Evolutionary conservation across 2,888 invertebrate genomes (phyloP).

Genomic region (Nyleta sp.): DNA sequence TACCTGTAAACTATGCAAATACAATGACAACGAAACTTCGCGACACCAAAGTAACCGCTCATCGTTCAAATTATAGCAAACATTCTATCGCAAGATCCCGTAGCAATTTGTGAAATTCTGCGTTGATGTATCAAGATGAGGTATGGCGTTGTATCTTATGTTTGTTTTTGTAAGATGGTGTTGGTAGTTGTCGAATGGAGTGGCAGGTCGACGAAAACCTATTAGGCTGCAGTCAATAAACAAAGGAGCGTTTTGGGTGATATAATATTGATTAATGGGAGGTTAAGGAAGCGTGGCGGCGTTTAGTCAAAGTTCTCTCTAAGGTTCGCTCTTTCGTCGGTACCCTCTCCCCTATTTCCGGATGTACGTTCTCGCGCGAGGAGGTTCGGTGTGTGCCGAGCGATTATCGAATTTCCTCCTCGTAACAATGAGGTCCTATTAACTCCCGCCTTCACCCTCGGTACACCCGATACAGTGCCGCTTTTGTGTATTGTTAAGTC

Average conservation of each 20-base stretch:
- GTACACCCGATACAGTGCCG: constrained; percentile 76
- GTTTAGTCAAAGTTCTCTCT: constrained; percentile 82
- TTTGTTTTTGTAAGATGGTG: constrained; percentile 63
- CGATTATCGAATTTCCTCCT: constrained; percentile 83
- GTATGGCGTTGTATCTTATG: constrained; percentile 45
- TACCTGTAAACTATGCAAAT: neutral
- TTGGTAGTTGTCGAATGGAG: constrained; percentile 66
- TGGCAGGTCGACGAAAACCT: constrained; percentile 78
- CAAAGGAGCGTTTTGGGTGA: constrained; percentile 82
- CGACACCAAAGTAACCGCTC: constrained; percentile 11
- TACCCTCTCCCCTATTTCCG: constrained; percentile 66
- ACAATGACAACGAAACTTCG: constrained; percentile 19
- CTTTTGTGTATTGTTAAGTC: constrained; percentile 82
- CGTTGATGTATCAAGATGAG: constrained; percentile 58
- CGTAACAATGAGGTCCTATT: constrained; percentile 83
- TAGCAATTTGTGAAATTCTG: constrained; percentile 46
- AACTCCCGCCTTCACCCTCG: constrained; percentile 79
- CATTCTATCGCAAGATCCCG: constrained; percentile 27
- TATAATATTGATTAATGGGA: constrained; percentile 83
- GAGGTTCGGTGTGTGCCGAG: constrained; percentile 79
- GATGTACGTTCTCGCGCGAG: constrained; percentile 70
- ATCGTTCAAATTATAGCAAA: constrained; percentile 26
- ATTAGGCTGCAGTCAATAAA: constrained; percentile 82
- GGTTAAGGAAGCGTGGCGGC: constrained; percentile 82
- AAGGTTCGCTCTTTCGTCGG: constrained; percentile 73